Conservation (phyloP, 2,888 invertebrate genomes). For the Acrobasis consociella region DNA sequence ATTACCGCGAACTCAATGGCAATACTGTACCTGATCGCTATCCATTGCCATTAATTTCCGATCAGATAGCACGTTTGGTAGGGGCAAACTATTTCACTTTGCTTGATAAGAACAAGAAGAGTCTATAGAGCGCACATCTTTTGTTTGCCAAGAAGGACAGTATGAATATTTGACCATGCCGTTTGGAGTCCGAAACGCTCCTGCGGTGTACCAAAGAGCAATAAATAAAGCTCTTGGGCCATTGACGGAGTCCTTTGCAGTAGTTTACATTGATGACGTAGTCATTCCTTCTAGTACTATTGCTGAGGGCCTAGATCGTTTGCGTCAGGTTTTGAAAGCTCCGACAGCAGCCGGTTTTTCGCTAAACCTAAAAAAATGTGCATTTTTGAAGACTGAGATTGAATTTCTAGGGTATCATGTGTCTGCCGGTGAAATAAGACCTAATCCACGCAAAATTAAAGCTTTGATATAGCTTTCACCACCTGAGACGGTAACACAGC, state of each 20-base stretch:
- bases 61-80: constrained; percentile 25
- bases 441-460: too few relatives aligned
- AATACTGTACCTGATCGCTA: constrained; percentile 28
- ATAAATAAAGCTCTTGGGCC: not conserved
- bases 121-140: constrained; percentile 29
- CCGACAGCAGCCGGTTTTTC: not conserved
- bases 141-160: not conserved
- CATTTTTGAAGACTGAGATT: not conserved
- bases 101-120: constrained; percentile 25
- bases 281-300: not conserved
- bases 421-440: too few relatives aligned
- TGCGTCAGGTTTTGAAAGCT: constrained; percentile 4
- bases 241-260: not conserved
- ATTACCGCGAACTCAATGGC: constrained; percentile 29
- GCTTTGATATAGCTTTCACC: too few relatives aligned
- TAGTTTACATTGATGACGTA: not conserved
- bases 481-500: too few relatives aligned
- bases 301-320: not conserved
- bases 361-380: not conserved
- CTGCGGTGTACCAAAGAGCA: not conserved
- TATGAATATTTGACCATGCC: constrained; percentile 5
- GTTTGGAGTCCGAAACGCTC: constrained; percentile 3
- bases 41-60: constrained; percentile 27
- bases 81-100: constrained; percentile 25
- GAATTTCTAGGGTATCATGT: not conserved